Evolutionary conservation across 2,113 vertebrate species (phyloP), one percentile per base, ranked within the genome.

Genomic region (Strix uralensis): DNA sequence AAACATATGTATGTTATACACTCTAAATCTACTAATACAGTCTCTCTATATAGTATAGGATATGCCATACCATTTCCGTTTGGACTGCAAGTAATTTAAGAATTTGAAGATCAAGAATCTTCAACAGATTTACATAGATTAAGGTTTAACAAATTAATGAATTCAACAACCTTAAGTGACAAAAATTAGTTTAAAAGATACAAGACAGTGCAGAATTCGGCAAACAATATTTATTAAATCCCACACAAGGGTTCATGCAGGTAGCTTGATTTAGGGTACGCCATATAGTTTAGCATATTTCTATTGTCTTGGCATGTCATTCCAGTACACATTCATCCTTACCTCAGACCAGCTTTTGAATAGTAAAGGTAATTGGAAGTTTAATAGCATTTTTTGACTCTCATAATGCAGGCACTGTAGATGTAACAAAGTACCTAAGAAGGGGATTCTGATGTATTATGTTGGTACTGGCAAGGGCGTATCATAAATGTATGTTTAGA

Each of bases 41-140:
- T 34, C 57, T 58, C 49, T 84, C 59, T 22, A 2, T 47, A 5
- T 13, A 42, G 11, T 13, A 14, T 2, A 61, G 52, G 25, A n/a
- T 69, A 3, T 55, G n/a, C 30, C 52, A 51, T 36, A 78, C 19
- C 13, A 21, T 72, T 89, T 90, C 58, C 73, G 40, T 89, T 91
- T 87, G 70, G 85, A 86, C 88, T 73, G 58, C 36, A 51, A 91
- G 66, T 69, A 77, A 94, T 77, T 75, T 44, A 86, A 59, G 77
- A 62, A 87, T 82, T 30, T 84, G 86, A 84, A 84, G 75, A 94
- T 92, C 75, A 86, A 86, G 79, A 57, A 83, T 85, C 66, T 93
- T 88, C 58, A 90, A 54, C 38, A 88, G 70, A 88, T 92, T 95
- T 89, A 61, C 19, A 58, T 19, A 51, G 26, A 85, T 62, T 87